These are phyloP conservation scores for Euzetes globulus DNA, from an alignment of 2,888 invertebrate species.

Conservation along the genomic window DNA sequence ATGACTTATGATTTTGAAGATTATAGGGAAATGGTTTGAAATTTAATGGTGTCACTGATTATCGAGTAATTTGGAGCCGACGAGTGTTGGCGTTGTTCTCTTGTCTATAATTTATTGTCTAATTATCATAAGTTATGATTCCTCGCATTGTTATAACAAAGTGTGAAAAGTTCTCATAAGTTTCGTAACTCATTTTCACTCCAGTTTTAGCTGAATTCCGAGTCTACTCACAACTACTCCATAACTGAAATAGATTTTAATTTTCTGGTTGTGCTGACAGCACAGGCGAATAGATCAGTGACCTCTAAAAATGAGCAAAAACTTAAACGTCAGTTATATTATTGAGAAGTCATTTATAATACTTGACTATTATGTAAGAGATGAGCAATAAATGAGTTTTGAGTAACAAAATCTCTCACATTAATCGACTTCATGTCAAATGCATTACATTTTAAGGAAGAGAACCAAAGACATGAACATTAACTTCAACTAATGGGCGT, in stretches of 20 bases:
- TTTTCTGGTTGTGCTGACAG: background rate
- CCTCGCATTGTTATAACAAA: background rate
- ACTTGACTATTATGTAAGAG: background rate
- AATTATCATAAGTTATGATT: background rate
- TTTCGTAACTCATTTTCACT: background rate
- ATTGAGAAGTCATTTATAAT: background rate
- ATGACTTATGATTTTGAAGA: too few relatives aligned
- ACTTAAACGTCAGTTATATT: background rate
- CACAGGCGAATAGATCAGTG: constrained; percentile 11
- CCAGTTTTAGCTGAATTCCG: background rate
- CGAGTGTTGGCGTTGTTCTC: too few relatives aligned
- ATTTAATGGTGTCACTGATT: too few relatives aligned
- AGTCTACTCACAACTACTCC: background rate
- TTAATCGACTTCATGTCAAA: constrained; percentile 16
- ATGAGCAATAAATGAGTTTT: constrained; percentile 2
- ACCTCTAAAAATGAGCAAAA: constrained; percentile 18
- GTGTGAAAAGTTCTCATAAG: constrained; percentile 14
- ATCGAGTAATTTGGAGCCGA: too few relatives aligned
- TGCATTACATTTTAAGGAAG: background rate
- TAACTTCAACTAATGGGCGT: background rate
- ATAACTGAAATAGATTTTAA: too few relatives aligned
- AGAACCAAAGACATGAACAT: background rate
- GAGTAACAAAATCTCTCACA: background rate
- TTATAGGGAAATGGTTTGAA: too few relatives aligned
- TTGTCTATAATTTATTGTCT: too few relatives aligned